Evolutionary conservation across 1,140 invertebrate genomes (phyloP).

Genomic region (Brachionus angularis): DNA sequence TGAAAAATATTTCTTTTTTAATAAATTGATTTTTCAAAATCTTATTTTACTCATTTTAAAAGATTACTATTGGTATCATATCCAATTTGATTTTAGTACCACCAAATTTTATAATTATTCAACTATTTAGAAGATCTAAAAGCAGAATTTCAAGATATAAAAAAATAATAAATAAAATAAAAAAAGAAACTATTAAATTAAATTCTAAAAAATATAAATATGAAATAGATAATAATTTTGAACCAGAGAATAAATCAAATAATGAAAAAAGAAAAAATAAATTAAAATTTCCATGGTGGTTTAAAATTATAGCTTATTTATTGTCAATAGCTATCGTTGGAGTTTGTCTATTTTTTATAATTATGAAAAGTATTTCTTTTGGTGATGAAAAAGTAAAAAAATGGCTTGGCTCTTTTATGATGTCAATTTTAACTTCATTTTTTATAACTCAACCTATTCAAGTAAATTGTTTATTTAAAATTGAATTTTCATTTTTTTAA

Average conservation of each 20-base stretch:
- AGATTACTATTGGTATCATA: constrained; percentile 37
- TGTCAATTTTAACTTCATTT: constrained; percentile 62
- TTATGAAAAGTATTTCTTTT: constrained; percentile 62
- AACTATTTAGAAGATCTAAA: constrained; percentile 28
- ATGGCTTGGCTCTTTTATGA: constrained; percentile 62
- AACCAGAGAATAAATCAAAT: background rate
- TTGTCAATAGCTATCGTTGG: constrained; percentile 56
- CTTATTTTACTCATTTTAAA: constrained; percentile 61
- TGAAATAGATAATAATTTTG: too few species aligned
- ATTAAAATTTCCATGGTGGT: constrained; percentile 61
- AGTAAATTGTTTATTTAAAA: too few species aligned
- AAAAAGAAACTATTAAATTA: background rate
- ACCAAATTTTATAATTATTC: constrained; percentile 13
- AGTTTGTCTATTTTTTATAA: constrained; percentile 60
- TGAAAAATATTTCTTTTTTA: too few species aligned
- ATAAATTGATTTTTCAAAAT: background rate
- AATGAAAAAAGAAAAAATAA: constrained; percentile 22
- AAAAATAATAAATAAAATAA: background rate
- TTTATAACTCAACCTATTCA: constrained; percentile 64
- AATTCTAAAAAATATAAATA: background rate
- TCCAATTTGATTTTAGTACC: constrained; percentile 18
- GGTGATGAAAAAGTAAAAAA: constrained; percentile 62
- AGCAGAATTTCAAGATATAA: background rate
- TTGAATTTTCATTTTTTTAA: too few species aligned
- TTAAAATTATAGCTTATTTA: constrained; percentile 60